Conservation (phyloP, 2,888 invertebrate species). For the Cheiracanthium punctorium region DNA sequence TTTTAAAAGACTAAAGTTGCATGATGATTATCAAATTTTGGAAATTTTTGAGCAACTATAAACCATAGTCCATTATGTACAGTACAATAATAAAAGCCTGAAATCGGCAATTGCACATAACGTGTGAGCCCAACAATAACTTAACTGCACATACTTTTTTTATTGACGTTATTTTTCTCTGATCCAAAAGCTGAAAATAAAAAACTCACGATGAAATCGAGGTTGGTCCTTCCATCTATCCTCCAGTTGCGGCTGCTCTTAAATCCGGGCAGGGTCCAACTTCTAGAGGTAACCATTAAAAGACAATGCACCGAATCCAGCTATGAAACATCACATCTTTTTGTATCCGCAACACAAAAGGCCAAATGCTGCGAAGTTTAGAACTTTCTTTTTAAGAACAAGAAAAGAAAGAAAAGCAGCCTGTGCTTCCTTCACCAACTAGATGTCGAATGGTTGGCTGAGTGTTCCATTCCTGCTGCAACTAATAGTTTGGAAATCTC, state of each 20-base stretch:
- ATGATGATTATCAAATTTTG: no score
- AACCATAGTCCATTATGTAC: no score
- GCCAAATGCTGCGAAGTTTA: background rate
- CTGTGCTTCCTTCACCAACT: constrained; percentile 7
- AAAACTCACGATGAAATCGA: constrained; percentile 61
- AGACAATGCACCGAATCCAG: background rate
- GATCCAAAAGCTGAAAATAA: background rate
- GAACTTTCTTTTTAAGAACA: no score
- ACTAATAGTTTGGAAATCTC: constrained; percentile 19
- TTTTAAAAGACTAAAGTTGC: no score
- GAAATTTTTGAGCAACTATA: no score
- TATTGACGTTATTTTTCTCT: no score
- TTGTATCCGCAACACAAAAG: background rate
- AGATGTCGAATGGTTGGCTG: constrained; percentile 24
- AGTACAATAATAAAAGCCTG: no score
- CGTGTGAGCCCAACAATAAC: no score
- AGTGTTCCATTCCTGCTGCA: background rate
- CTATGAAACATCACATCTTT: background rate
- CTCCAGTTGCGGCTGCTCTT: constrained; percentile 9
- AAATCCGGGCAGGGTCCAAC: constrained; percentile 52
- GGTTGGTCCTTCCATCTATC: constrained; percentile 39
- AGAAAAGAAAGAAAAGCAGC: no score
- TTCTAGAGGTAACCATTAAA: constrained; percentile 55
- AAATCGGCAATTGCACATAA: no score
- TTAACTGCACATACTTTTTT: no score